phyloP scores from a whole-genome alignment of 1,140 invertebrate genomes.

The Calliopsis andreniformis region DNA sequence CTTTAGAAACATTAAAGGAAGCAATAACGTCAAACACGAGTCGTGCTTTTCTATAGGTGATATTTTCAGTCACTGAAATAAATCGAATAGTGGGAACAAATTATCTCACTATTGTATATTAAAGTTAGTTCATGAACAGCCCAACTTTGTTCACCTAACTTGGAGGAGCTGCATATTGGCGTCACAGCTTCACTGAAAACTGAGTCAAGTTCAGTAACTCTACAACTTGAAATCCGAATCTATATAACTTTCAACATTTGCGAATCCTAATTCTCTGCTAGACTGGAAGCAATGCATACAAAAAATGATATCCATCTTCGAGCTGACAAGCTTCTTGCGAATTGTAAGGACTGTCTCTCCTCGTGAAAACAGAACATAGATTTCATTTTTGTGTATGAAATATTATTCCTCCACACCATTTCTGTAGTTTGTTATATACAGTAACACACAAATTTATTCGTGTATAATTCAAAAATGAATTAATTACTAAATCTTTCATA shows the following conservation, averaged over 20 bases:
- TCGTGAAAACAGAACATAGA: too few species aligned
- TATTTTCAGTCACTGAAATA: slow-evolving; percentile 36
- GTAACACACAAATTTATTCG: too few species aligned
- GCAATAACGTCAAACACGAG: slow-evolving; percentile 44
- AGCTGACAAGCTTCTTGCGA: not conserved
- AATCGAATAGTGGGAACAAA: slow-evolving; percentile 26
- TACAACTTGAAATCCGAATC: slow-evolving; percentile 10
- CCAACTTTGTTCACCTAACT: slow-evolving; percentile 42
- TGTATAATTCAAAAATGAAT: too few species aligned
- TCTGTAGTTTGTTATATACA: too few species aligned
- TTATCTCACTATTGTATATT: slow-evolving; percentile 43
- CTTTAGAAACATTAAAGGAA: slow-evolving; percentile 37
- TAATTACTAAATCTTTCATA: too few species aligned
- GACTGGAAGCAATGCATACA: slow-evolving; percentile 19
- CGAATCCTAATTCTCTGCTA: not conserved
- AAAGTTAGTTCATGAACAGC: slow-evolving; percentile 55
- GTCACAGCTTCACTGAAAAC: slow-evolving; percentile 40
- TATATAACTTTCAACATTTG: slow-evolving; percentile 30
- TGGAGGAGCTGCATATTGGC: slow-evolving; percentile 56
- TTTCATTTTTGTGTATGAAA: too few species aligned
- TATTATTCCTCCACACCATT: too few species aligned
- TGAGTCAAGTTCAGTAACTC: slow-evolving; percentile 45
- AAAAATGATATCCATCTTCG: slow-evolving; percentile 1
- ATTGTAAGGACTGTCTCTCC: not conserved
- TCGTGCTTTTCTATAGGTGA: slow-evolving; percentile 35